Evolutionary conservation across 2,113 vertebrate genomes (phyloP).

Genomic region (Gorsachius goisagi): DNA sequence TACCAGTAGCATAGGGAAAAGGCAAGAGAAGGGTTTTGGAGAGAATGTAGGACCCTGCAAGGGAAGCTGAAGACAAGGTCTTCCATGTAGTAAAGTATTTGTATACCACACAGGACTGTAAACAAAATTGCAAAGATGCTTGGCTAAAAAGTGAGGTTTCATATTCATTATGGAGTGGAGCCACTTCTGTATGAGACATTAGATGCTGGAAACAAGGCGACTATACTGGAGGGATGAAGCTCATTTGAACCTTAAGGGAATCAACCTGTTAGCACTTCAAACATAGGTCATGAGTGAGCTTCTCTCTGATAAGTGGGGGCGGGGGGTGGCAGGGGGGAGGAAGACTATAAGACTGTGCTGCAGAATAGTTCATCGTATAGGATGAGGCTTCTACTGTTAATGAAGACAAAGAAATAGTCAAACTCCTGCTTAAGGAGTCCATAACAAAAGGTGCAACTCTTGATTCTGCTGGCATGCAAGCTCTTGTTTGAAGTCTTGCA

Average conservation of each 20-base stretch:
- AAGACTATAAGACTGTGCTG: background rate
- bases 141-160: background rate
- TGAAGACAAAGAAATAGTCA: background rate
- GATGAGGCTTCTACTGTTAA: background rate
- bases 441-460: background rate
- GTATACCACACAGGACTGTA: background rate
- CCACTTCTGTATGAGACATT: background rate
- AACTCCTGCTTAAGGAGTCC: background rate
- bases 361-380: background rate
- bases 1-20: background rate
- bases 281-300: background rate
- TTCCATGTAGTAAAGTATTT: background rate
- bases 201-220: background rate
- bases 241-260: background rate
- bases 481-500: background rate
- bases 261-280: background rate
- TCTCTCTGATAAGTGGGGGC: background rate
- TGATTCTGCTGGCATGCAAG: background rate
- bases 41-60: background rate
- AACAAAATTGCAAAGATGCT: background rate
- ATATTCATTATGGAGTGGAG: background rate
- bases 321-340: background rate
- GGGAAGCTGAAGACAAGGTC: background rate
- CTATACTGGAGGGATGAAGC: background rate
- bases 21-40: background rate